Evolutionary conservation across 2,113 vertebrate genomes (phyloP), one percentile per base, ranked within the genome.

Genomic region (Illadopsis cleaveri): DNA sequence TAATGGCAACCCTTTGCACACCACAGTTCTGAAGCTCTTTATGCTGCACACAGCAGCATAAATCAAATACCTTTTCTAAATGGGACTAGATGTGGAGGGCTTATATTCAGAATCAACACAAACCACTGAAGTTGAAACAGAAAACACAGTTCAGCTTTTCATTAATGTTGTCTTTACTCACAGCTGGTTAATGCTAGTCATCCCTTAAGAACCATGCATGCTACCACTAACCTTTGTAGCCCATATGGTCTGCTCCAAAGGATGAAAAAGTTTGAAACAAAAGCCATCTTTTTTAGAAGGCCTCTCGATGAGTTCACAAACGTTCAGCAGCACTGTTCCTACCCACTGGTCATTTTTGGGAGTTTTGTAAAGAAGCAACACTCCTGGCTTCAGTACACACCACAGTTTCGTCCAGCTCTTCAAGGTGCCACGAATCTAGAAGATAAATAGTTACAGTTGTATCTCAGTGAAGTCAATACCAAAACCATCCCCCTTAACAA

Each of bases 361-460:
- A 38, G 99, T 99, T 98, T 99, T 99, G 92, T 99, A 99, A 98
- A 99, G 99, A 87, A 99, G 98, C 69, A 99, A 97, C 58, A 99
- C 99, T 22, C 99, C 99, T 1, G 99, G 99, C 96, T 99, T 99
- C 97, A 99, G 97, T 86, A 99, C 99, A 92, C 99, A 99, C 99
- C 99, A 99, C 98, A 99, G 93, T 97, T 99, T 99, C 92, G 99
- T 99, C 99, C 99, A 99, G 97, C 99, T 99, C 98, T 99, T 99
- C 93, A 99, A 97, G 44, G 99, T 99, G 82, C 99, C 99, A 68
- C 99, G 99, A 95, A 99, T 99, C 99, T 99, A 96, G 66, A 72
- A 95, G 58, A 97, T 61, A 86, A 92, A 95, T 5, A 88, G 12
- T 61, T 86, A 81, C 35, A 72, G 51, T 23, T 66, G 35, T 15